phyloP scores from a whole-genome alignment of 1,140 invertebrate species.

The Argopecten irradians region DNA sequence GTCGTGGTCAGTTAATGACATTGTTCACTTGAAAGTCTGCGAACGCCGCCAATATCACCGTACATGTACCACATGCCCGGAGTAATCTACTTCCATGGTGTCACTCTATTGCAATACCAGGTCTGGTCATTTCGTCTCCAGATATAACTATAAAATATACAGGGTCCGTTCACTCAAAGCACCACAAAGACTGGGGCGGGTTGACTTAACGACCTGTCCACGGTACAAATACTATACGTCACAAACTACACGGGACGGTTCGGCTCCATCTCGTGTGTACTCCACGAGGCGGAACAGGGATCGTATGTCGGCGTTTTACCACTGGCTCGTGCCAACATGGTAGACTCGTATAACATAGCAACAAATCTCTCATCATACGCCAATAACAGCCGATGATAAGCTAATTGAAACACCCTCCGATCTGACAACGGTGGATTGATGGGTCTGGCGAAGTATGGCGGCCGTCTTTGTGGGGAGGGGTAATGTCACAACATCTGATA shows the following conservation, averaged over 20 bases:
- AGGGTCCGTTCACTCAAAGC: neutral
- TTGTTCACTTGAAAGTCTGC: no score
- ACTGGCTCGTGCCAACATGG: neutral
- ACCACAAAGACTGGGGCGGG: neutral
- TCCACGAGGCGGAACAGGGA: neutral
- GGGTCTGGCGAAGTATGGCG: slow-evolving; percentile 8
- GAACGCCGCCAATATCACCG: no score
- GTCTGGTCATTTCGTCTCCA: neutral
- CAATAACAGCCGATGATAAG: slow-evolving; percentile 17
- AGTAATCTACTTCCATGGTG: neutral
- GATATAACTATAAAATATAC: neutral
- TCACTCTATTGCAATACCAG: neutral
- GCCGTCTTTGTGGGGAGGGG: neutral
- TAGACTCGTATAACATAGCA: neutral
- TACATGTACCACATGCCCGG: no score
- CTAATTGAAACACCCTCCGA: slow-evolving; percentile 15
- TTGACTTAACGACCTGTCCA: neutral
- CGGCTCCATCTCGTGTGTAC: neutral
- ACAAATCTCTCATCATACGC: slow-evolving; percentile 9
- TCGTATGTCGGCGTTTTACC: neutral
- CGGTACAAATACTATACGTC: neutral
- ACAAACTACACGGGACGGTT: neutral
- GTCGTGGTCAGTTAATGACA: no score
- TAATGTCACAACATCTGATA: slow-evolving; percentile 1
- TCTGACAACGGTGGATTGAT: neutral